Evolutionary conservation across 2,888 invertebrate species (phyloP).

Genomic region (Phania funesta): DNA sequence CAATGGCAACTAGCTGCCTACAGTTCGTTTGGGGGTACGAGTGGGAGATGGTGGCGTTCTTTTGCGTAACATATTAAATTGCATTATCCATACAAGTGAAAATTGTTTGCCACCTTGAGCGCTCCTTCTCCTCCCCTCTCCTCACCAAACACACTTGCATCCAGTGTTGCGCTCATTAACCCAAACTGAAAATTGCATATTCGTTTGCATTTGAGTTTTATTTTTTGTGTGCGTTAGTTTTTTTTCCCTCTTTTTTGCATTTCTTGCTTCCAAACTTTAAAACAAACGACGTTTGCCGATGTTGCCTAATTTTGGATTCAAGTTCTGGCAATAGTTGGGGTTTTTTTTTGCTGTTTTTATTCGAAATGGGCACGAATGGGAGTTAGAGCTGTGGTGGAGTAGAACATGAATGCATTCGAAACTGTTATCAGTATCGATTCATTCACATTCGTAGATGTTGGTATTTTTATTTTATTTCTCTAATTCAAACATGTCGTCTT

Average conservation of each 20-base stretch:
- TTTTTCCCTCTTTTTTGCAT: not conserved
- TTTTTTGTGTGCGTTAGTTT: constrained; percentile 23
- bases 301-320: constrained; percentile 44
- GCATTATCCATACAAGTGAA: constrained; percentile 71
- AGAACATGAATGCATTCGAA: not conserved
- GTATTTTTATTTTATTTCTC: not conserved
- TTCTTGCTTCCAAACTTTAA: constrained; percentile 52
- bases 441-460: not conserved
- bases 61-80: constrained; percentile 70
- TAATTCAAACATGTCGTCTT: not conserved
- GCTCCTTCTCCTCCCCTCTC: constrained; percentile 44
- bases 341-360: not conserved
- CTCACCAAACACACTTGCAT: not conserved
- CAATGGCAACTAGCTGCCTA: constrained; percentile 29
- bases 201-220: no score
- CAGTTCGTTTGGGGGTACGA: not conserved
- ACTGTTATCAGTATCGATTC: not conserved
- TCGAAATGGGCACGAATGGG: not conserved
- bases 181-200: constrained; percentile 53
- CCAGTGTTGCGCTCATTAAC: constrained; percentile 34
- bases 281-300: constrained; percentile 34
- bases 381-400: constrained; percentile 1
- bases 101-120: constrained; percentile 68
- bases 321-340: constrained; percentile 3
- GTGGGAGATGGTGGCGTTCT: constrained; percentile 32